phyloP scores from a whole-genome alignment of 1,140 invertebrate species.

The Odontomachus brunneus region DNA sequence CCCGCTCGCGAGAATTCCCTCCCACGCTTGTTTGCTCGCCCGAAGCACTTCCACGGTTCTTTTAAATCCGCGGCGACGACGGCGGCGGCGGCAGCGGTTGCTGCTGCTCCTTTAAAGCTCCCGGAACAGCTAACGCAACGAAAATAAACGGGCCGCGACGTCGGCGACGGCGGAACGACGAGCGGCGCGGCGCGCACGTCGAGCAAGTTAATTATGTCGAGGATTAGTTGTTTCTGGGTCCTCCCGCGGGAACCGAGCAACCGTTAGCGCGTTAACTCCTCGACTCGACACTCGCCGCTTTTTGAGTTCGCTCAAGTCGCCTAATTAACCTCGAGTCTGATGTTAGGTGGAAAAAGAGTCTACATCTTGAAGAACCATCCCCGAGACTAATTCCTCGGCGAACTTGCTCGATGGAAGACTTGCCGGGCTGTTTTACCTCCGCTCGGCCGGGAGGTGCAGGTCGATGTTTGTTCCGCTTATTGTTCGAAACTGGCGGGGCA shows the following conservation, averaged over 20 bases:
- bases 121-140: conserved; percentile 37
- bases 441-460: too few species aligned
- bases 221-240: conserved; percentile 49
- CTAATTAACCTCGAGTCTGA: conserved; percentile 5
- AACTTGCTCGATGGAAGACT: too few species aligned
- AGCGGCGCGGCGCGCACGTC: conserved; percentile 20
- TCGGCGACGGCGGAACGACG: too few species aligned
- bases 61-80: conserved; percentile 42
- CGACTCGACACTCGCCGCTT: conserved; percentile 13
- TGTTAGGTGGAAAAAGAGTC: background rate
- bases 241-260: background rate
- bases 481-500: background rate
- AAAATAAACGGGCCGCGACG: conserved; percentile 47
- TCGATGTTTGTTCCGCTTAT: too few species aligned
- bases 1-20: conserved; percentile 14
- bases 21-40: conserved; percentile 31
- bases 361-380: too few species aligned
- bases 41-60: conserved; percentile 39
- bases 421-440: too few species aligned
- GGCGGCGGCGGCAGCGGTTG: background rate
- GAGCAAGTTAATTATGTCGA: conserved; percentile 54
- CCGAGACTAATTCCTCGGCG: background rate
- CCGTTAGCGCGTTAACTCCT: conserved; percentile 25
- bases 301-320: conserved; percentile 5
- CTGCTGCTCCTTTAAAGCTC: conserved; percentile 24